Evolutionary conservation across 2,113 vertebrate genomes (phyloP).

Genomic region (Seriola rivoliana): DNA sequence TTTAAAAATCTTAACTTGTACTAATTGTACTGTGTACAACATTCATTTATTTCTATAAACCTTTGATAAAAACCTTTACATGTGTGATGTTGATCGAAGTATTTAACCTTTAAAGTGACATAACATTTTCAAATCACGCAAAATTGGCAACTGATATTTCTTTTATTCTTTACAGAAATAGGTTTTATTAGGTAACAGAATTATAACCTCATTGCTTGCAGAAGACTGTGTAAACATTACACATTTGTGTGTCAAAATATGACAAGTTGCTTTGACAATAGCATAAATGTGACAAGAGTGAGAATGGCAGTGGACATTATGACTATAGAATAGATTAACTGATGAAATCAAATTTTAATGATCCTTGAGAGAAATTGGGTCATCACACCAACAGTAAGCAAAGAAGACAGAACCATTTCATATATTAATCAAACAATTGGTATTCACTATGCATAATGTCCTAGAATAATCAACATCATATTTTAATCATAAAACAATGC

Average conservation of each 20-base stretch:
- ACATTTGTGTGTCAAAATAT: background rate
- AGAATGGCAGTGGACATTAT: background rate
- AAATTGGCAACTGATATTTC: too few species aligned
- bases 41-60: too few species aligned
- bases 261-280: background rate
- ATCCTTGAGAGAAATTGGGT: constrained; percentile 26
- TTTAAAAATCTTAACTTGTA: too few species aligned
- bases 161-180: too few species aligned
- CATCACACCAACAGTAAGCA: background rate
- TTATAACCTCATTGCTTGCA: background rate
- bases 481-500: background rate
- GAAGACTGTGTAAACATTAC: background rate
- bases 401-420: background rate
- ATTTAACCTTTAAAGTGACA: too few species aligned
- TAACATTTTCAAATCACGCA: too few species aligned
- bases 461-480: background rate
- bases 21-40: too few species aligned
- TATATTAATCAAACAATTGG: background rate
- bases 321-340: background rate
- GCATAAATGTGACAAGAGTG: background rate
- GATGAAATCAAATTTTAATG: constrained; percentile 13
- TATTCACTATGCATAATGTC: constrained; percentile 6
- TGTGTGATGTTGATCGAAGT: too few species aligned
- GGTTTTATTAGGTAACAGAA: too few species aligned
- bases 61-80: too few species aligned